Base-by-base conservation (phyloP, 2,797 vertebrate species). In the Chiloscyllium punctatum region DNA sequence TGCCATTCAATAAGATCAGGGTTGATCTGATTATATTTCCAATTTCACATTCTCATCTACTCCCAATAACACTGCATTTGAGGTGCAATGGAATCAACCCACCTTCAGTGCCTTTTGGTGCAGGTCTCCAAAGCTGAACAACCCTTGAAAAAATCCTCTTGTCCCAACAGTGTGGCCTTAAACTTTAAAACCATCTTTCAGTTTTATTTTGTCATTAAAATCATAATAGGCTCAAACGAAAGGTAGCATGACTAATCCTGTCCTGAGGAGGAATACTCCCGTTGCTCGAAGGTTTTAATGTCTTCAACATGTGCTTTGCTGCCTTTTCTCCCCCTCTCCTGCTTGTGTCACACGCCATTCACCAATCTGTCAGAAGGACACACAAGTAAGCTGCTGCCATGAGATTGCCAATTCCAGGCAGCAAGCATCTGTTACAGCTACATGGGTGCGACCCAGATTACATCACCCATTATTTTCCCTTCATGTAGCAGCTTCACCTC, bases 361-460 rank as follows among this genome's bases (percentile, higher is more conserved):
- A 33, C 27, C 87, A 90, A 30, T 53, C 87, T 90, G 87, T 57
- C 53, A 33, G 11, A 90, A 62, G 33, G 87, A 33, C 68, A 33
- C 57, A 37, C 62, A 68, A 92, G 18, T 90, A 90, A 90, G 57
- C 87, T 21, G 30, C 30, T 18, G 4, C 53, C 57, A n/a, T 66
- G 1, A 92, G 57, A 66, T 13, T 92, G 88, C 88, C 88, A 92
- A 90, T 90, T 62, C 53, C 62, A 53, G 87, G 27, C 87, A 33
- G 87, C 1, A 62, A 92, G 88, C 88, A 92, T 92, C 66, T 92
- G 88, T 33, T 16, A 16, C 53, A 90, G 87, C 87, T 90, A 30
- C 87, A 90, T 33, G 87, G 51, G 87, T 30, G 87, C 15, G 51
- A 90, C 87, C 87, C 53, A 90, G 86, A 90, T 90, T 57, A 90